phyloP scores from a whole-genome alignment of 2,888 invertebrate species.

The Drepanosiphum platanoidis region DNA sequence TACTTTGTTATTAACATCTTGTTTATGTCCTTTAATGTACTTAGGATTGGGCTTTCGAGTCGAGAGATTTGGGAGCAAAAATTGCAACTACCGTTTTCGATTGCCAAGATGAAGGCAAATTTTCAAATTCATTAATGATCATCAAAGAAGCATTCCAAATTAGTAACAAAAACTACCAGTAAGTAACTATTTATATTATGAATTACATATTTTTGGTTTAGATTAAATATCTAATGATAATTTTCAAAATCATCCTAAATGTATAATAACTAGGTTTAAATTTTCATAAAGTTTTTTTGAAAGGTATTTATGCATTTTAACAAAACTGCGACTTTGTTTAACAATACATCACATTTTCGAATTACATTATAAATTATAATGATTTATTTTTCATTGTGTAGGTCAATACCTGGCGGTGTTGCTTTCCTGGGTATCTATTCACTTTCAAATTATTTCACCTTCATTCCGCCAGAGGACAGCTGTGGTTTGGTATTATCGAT shows the following conservation, averaged over 20 bases:
- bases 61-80: conserved; percentile 65
- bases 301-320: neutral
- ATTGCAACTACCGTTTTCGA: conserved; percentile 65
- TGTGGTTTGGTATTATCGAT: conserved; percentile 65
- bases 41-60: conserved; percentile 65
- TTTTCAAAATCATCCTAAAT: too few species aligned
- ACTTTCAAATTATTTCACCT: conserved; percentile 65
- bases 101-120: conserved; percentile 65
- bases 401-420: conserved; percentile 66
- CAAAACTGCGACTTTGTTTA: neutral
- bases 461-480: conserved; percentile 65
- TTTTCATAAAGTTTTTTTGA: neutral
- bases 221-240: too few species aligned
- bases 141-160: conserved; percentile 65
- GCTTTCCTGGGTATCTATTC: conserved; percentile 65
- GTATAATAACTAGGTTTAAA: neutral
- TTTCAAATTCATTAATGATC: conserved; percentile 65
- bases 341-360: too few species aligned
- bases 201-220: too few species aligned
- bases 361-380: neutral
- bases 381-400: conserved; percentile 33
- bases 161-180: conserved; percentile 66
- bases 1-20: neutral
- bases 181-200: conserved; percentile 36
- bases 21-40: too few species aligned